phyloP scores from a whole-genome alignment of 2,797 vertebrate species.

The Mormyrus hasselquistii region DNA sequence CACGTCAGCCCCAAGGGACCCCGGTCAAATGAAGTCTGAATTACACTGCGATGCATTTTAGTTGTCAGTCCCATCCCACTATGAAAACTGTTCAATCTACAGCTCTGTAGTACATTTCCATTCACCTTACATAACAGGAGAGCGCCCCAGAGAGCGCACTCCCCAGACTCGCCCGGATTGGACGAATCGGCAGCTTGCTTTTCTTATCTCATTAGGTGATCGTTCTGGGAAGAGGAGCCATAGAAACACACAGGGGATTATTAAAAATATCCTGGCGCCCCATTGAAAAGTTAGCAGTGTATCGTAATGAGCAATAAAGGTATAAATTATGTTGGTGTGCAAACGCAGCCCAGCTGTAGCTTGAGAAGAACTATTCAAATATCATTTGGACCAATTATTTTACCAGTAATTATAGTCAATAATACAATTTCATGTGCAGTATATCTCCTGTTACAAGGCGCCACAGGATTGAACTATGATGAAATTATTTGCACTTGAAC shows the following conservation, averaged over 20 bases:
- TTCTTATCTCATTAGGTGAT: background rate
- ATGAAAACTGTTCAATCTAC: background rate
- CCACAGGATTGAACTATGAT: background rate
- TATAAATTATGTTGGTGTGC: background rate
- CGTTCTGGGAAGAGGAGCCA: background rate
- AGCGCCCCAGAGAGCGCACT: background rate
- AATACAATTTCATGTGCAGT: background rate
- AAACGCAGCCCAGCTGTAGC: background rate
- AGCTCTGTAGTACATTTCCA: background rate
- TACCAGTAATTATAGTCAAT: background rate
- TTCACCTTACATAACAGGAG: background rate
- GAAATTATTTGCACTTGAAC: background rate
- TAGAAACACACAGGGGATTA: background rate
- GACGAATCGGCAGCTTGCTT: background rate
- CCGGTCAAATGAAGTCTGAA: background rate
- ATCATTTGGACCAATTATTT: background rate
- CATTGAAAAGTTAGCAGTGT: background rate
- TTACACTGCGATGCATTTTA: background rate
- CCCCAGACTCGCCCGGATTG: background rate
- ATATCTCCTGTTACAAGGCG: background rate
- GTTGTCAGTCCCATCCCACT: background rate
- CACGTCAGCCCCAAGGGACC: background rate
- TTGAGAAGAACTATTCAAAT: background rate
- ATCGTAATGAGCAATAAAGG: background rate
- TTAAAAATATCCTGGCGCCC: background rate